Conservation (phyloP, 2,113 vertebrate genomes). For the Xenus cinereus region DNA sequence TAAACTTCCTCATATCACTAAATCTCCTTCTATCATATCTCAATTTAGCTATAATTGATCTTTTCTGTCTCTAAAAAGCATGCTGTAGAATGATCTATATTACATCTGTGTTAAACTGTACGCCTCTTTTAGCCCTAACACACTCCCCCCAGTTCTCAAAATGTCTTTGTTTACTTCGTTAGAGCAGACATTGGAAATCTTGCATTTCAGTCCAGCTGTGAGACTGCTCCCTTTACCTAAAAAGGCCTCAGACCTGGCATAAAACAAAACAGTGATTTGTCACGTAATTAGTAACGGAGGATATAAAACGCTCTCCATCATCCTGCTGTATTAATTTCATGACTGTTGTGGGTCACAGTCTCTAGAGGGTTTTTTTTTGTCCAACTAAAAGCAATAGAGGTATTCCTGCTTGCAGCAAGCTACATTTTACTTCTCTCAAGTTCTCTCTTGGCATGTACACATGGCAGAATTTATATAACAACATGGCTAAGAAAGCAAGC, state of each 20-base stretch:
- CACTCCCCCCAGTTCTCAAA: background rate
- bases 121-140: background rate
- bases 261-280: slow-evolving; percentile 1
- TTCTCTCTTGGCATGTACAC: background rate
- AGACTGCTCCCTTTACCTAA: background rate
- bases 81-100: slow-evolving; percentile 15
- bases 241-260: background rate
- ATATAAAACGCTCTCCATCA: background rate
- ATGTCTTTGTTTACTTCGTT: background rate
- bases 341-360: background rate
- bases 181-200: background rate
- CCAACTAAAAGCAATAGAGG: background rate
- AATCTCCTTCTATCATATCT: slow-evolving; percentile 39
- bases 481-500: background rate
- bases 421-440: background rate
- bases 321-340: background rate
- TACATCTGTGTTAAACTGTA: background rate
- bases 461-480: slow-evolving; percentile 35
- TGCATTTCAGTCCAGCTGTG: background rate
- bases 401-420: background rate
- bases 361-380: background rate
- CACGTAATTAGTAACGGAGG: background rate
- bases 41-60: slow-evolving; percentile 58
- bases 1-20: slow-evolving; percentile 24
- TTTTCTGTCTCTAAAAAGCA: slow-evolving; percentile 24